Conservation (phyloP, 1,140 invertebrate species). For the Apocrypta bakeri region DNA sequence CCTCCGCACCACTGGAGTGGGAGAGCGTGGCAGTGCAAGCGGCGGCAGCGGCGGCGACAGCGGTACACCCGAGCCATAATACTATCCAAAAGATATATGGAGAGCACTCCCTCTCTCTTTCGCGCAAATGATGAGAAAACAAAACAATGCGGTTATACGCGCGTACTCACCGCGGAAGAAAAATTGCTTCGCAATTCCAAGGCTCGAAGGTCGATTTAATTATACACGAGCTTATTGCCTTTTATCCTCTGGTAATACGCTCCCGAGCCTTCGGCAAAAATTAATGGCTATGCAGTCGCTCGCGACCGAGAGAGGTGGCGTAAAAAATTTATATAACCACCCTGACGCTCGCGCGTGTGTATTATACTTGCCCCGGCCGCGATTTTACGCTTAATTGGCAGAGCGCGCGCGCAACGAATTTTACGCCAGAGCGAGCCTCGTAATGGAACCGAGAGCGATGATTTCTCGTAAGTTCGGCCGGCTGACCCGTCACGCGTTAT, state of each 20-base stretch:
- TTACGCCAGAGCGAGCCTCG: neutral
- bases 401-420: neutral
- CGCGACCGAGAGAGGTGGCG: too few relatives aligned
- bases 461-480: slow-evolving; percentile 1
- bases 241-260: too few relatives aligned
- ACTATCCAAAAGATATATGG: neutral
- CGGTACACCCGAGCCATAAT: too few relatives aligned
- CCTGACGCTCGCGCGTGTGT: neutral
- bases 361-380: neutral
- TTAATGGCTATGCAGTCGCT: neutral
- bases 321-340: slow-evolving; percentile 7
- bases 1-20: neutral
- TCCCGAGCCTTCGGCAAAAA: neutral
- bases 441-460: slow-evolving; percentile 11
- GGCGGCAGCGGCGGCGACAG: too few relatives aligned
- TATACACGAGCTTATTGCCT: neutral
- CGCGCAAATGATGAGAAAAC: neutral
- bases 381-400: slow-evolving; percentile 15
- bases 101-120: neutral
- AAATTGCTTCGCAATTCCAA: too few relatives aligned
- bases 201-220: neutral
- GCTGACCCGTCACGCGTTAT: neutral
- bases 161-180: too few relatives aligned
- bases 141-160: neutral
- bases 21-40: too few relatives aligned